These are phyloP conservation scores for Enteromius radiatus DNA, from an alignment of 2,797 vertebrate genomes.

Conservation along the genomic window DNA sequence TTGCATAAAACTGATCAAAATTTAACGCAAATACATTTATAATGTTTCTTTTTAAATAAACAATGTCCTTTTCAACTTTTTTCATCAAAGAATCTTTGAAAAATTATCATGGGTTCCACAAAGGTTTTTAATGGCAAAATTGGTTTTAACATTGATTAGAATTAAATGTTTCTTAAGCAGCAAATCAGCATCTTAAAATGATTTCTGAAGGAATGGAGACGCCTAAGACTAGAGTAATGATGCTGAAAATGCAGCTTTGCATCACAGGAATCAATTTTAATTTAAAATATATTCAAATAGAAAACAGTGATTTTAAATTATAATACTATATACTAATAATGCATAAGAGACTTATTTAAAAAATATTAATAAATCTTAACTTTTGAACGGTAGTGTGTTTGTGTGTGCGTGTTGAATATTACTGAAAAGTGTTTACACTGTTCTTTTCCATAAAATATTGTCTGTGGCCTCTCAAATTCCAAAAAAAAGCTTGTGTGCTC, in stretches of 20 bases:
- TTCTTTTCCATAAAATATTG: constrained; percentile 3
- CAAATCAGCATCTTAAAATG: not conserved
- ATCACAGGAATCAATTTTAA: not conserved
- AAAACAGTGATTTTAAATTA: not conserved
- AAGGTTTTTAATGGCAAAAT: not conserved
- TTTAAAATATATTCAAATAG: not conserved
- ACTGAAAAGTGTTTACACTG: not conserved
- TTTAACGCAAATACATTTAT: not conserved
- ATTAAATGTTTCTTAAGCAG: not conserved
- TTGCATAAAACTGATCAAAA: not conserved
- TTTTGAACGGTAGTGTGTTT: not conserved
- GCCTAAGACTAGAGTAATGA: not conserved
- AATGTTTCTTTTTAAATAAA: not conserved
- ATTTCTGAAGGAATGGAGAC: not conserved
- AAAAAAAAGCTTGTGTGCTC: not conserved
- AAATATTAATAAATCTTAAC: not conserved
- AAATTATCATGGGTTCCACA: not conserved
- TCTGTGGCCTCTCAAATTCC: not conserved
- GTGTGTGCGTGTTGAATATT: not conserved
- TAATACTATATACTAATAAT: not conserved
- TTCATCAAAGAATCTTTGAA: not conserved
- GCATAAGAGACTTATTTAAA: not conserved
- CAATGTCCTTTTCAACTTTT: not conserved
- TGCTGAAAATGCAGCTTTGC: not conserved
- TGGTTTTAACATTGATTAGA: not conserved